Percentiles rank a stretch among this genome's conserved stretches.
phyloP scores from a whole-genome alignment of 37 sponge, comb jelly and placozoan species.

The Diacarnus erythraeanus region DNA sequence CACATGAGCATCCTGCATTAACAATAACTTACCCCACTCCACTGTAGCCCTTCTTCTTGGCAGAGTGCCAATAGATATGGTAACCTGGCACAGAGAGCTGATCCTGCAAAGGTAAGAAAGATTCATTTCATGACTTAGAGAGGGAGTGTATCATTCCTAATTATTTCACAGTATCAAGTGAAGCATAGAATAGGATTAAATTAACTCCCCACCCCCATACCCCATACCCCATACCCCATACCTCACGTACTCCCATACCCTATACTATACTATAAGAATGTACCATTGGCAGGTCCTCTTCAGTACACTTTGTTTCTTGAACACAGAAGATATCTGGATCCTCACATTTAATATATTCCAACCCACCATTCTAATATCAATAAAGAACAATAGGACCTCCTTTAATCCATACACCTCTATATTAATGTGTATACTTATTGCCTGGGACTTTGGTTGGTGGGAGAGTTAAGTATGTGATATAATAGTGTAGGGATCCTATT shows the following conservation, averaged over 20 bases:
- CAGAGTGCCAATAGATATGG: conserved; percentile 73
- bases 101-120: conserved; percentile 16
- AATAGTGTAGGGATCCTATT: no score
- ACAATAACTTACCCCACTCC: conserved; percentile 47
- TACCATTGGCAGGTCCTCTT: conserved; percentile 57
- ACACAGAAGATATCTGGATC: conserved; percentile 65
- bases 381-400: no score
- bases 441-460: no score
- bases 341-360: conserved; percentile 32
- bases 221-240: neutral
- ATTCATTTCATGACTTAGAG: neutral
- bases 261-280: neutral
- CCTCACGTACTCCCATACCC: neutral
- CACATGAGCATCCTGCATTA: neutral
- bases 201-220: neutral
- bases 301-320: conserved; percentile 86
- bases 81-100: conserved; percentile 71
- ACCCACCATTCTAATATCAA: conserved; percentile 54
- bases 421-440: no score
- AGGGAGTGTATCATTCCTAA: neutral
- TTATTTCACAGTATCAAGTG: neutral
- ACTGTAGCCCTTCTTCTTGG: conserved; percentile 91
- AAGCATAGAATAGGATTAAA: neutral
- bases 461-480: no score
- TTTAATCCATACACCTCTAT: no score